Conservation (phyloP, 1,140 invertebrate species). For the Cydia amplana region DNA sequence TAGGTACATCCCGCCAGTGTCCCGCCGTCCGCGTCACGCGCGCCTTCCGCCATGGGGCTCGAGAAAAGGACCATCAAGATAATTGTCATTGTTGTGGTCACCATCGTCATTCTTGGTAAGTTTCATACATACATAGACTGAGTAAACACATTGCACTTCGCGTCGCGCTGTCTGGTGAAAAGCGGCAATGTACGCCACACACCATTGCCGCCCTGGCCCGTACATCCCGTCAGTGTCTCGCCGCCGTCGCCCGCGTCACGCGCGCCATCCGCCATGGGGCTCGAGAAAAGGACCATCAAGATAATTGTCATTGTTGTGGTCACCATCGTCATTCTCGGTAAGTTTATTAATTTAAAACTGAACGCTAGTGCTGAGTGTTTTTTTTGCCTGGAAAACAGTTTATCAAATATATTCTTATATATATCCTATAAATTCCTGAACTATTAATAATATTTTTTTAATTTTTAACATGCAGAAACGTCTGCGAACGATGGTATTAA, state of each 20-base stretch:
- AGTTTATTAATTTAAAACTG: constrained; percentile 41
- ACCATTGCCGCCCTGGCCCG: background rate
- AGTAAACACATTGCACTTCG: no score
- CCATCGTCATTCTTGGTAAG: constrained; percentile 62
- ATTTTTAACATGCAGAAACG: no score
- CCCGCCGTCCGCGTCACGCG: background rate
- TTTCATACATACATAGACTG: background rate
- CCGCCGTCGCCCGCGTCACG: background rate
- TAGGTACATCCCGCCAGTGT: constrained; percentile 4
- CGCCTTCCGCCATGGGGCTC: constrained; percentile 54
- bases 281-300: constrained; percentile 67
- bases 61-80: constrained; percentile 69
- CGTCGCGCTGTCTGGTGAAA: background rate
- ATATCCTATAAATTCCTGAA: no score
- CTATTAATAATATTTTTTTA: no score
- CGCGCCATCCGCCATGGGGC: constrained; percentile 50
- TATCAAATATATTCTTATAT: no score
- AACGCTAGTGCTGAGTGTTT: background rate
- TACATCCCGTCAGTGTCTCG: constrained; percentile 8
- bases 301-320: constrained; percentile 60
- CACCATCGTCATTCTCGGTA: constrained; percentile 57
- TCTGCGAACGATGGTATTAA: no score
- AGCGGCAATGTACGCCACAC: background rate
- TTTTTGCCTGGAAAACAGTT: background rate
- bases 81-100: constrained; percentile 54